Base-by-base conservation (phyloP, 2,888 invertebrate genomes). In the Rhagophthalmus giganteus region DNA sequence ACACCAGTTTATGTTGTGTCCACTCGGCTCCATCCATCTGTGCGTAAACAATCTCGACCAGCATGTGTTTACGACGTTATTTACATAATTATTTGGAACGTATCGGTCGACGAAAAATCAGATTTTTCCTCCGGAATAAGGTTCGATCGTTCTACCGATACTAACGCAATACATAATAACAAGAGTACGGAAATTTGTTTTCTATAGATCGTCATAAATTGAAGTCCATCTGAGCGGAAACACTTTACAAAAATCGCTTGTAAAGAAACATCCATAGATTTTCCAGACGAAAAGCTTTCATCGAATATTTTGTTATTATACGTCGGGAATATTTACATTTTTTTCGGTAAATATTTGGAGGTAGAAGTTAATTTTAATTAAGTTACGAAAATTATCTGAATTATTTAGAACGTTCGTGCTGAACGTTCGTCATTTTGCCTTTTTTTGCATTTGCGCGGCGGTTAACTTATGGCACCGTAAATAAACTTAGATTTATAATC, bases 1-100 rank as follows among this genome's bases (percentile, higher is more conserved):
- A 59, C 59, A 55, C 50, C 49, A 57, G 52, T 59, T 57, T 47
- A 48, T 49, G 44, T 54, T 50, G 42, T 49, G 52, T 49, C 47
- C 49, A 54, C 54, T 54, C 51, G 37, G 41, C 49, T 49, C 42
- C 34, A 44, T 50, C 39, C 44, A 40, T 50, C 39, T 44, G 42
- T 50, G 40, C 45, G 51, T 51, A 51, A 51, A 51, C 51, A 51
- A 51, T 51, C 51, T 40, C 35, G 27, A 51, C 51, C 44, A 39
- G 28, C 45, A 40, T 33, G 33, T 50, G 45, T 51, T 51, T 51
- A 35, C 35, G 51, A 40, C 40, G 40, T 39, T 40, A 51, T 51
- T 39, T 51, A 51, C 40, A 51, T 45, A 45, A 39, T 45, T 51
- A 40, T 45, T 50, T 38, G 32, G 51, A 40, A n/a, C n/a, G n/a